phyloP scores from a whole-genome alignment of 2,888 invertebrate species.

The Philereme transversata region DNA sequence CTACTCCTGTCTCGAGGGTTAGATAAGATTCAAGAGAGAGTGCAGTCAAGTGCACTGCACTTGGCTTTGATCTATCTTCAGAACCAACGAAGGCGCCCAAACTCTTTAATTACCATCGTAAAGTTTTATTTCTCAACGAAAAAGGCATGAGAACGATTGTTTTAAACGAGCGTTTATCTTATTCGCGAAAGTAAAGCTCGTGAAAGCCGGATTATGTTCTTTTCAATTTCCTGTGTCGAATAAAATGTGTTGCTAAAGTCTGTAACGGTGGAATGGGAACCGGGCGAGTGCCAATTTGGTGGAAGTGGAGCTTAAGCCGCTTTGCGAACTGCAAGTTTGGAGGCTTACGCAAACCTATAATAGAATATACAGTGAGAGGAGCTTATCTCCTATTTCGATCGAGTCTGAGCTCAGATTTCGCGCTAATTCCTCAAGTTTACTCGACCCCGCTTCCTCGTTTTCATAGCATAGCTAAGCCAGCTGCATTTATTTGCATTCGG shows the following conservation, averaged over 20 bases:
- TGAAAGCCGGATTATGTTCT: constrained; percentile 66
- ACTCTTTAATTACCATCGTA: constrained; percentile 51
- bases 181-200: constrained; percentile 65
- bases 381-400: constrained; percentile 66
- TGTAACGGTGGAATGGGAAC: constrained; percentile 31
- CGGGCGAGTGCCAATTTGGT: constrained; percentile 55
- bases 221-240: constrained; percentile 59
- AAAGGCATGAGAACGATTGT: constrained; percentile 63
- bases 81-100: constrained; percentile 50
- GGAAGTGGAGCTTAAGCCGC: constrained; percentile 66
- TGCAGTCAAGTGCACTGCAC: constrained; percentile 66
- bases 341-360: constrained; percentile 63
- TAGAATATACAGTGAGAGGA: constrained; percentile 52
- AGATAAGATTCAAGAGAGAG: constrained; percentile 67
- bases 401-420: constrained; percentile 50
- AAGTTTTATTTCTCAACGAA: constrained; percentile 57
- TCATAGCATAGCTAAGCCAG: constrained; percentile 51
- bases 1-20: constrained; percentile 70
- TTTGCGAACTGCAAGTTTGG: constrained; percentile 62
- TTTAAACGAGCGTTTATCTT: constrained; percentile 59
- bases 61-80: constrained; percentile 69
- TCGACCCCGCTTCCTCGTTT: constrained; percentile 60
- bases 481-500: constrained; percentile 61
- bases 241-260: constrained; percentile 43
- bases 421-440: constrained; percentile 47